Conservation (phyloP, 2,797 vertebrate species). For the Sebastiscus albofasciatus region DNA sequence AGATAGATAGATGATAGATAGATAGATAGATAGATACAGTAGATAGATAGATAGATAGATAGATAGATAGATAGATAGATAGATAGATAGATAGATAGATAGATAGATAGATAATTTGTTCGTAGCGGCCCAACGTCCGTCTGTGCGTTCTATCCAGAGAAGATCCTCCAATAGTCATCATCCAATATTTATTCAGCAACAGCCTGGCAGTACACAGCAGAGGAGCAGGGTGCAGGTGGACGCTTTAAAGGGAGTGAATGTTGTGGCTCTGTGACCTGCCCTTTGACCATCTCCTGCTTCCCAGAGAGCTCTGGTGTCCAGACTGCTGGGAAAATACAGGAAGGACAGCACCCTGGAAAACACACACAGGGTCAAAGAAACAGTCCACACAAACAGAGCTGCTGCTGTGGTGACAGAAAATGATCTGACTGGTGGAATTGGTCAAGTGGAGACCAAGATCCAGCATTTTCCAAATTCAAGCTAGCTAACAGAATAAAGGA, state of each 20-base stretch:
- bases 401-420: not conserved
- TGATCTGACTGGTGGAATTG: no score
- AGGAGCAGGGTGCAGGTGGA: slow-evolving; percentile 26
- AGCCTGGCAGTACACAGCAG: not conserved
- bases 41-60: no score
- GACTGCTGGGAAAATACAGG: slow-evolving; percentile 16
- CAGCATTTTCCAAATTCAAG: not conserved
- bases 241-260: not conserved
- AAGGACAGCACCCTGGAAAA: not conserved
- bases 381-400: not conserved
- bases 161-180: not conserved
- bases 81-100: no score
- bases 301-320: slow-evolving; percentile 49
- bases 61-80: no score
- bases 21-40: no score
- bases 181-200: not conserved
- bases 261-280: slow-evolving; percentile 44
- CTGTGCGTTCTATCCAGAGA: not conserved
- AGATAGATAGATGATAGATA: no score
- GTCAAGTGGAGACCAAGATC: not conserved
- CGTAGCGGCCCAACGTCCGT: no score
- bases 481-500: not conserved
- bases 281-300: slow-evolving; percentile 30
- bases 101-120: no score
- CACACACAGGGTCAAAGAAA: not conserved